Evolutionary conservation across 2,888 invertebrate genomes (phyloP), one percentile per base, ranked within the genome.

Genomic region (Geophilus truncorum): DNA sequence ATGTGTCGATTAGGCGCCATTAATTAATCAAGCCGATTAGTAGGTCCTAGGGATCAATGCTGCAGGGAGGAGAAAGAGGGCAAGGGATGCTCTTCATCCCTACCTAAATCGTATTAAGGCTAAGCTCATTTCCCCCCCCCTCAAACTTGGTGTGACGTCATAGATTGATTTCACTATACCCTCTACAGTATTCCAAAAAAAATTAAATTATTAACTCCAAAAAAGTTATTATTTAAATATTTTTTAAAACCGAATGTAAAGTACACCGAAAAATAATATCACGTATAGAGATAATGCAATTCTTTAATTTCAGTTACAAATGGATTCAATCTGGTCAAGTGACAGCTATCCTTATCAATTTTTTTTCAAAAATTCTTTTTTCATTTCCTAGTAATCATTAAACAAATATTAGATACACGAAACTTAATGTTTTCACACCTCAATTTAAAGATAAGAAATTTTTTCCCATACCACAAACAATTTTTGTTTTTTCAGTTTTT

Each of bases 21-120:
- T 70, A 70, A 70, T 70, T 70, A 70, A 70, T 70, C 70, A 70
- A 70, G 70, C 70, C 70, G 70, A 70, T 70, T 70, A 70, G 70
- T 70, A 70, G 70, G 70, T 70, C 70, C 28, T 25, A 70, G 70
- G 70, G 70, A 70, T 70, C 70, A 70, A 70, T 70, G 70, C 28
- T 70, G 21, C 23, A 21, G 57, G 57, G 57, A 57, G 57, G 57
- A 57, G 70, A 70, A 70, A 70, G 70, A 70, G 70, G 70, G 28
- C 70, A 70, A 70, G 70, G 70, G 70, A 70, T 70, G 70, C 28
- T 70, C n/a, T n/a, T n/a, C n/a, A n/a, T n/a, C 70, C 25, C 70
- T 70, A 4, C 70, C 70, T 70, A 70, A 70, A 70, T 70, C 70
- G 28, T 70, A 70, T 70, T 70, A 70, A 70, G 70, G 25, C 70